These are phyloP conservation scores for Rosalia funebris DNA, from an alignment of 2,888 invertebrate genomes.

Conservation along the genomic window DNA sequence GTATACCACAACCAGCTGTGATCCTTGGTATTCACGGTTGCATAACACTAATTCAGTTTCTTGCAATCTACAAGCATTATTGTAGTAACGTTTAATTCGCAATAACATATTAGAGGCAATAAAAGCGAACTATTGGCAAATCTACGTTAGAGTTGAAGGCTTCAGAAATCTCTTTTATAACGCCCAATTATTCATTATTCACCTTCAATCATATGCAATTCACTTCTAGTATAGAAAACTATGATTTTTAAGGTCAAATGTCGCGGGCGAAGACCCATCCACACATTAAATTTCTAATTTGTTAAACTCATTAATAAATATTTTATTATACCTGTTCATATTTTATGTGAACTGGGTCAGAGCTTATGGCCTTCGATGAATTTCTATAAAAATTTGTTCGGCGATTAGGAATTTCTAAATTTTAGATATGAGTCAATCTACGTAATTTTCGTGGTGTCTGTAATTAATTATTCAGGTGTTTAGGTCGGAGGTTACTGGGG, in stretches of 20 bases:
- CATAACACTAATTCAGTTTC: slow-evolving; percentile 1
- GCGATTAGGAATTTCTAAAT: slow-evolving; percentile 23
- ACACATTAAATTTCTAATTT: slow-evolving; percentile 14
- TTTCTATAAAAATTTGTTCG: slow-evolving; percentile 19
- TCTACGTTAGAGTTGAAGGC: neutral
- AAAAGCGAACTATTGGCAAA: neutral
- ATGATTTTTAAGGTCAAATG: slow-evolving; percentile 18
- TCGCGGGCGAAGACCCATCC: slow-evolving; percentile 1
- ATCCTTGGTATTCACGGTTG: neutral
- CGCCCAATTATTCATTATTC: neutral
- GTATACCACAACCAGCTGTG: slow-evolving; percentile 6
- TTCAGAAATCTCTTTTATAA: neutral
- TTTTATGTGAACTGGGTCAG: slow-evolving; percentile 19
- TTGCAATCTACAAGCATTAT: neutral
- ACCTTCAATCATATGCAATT: slow-evolving; percentile 2
- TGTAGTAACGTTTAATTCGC: neutral
- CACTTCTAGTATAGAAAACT: slow-evolving; percentile 1
- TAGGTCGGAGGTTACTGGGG: slow-evolving; percentile 2
- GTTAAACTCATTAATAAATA: slow-evolving; percentile 11
- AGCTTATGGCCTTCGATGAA: slow-evolving; percentile 10
- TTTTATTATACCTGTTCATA: slow-evolving; percentile 3
- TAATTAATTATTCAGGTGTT: slow-evolving; percentile 9
- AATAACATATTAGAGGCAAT: neutral
- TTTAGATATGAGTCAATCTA: slow-evolving; percentile 22
- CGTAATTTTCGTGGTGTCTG: slow-evolving; percentile 11